Percentiles rank a stretch among this genome's conserved stretches.
Evolutionary conservation across 2,113 vertebrate genomes (phyloP).

Genomic region (Silurus asotus): DNA sequence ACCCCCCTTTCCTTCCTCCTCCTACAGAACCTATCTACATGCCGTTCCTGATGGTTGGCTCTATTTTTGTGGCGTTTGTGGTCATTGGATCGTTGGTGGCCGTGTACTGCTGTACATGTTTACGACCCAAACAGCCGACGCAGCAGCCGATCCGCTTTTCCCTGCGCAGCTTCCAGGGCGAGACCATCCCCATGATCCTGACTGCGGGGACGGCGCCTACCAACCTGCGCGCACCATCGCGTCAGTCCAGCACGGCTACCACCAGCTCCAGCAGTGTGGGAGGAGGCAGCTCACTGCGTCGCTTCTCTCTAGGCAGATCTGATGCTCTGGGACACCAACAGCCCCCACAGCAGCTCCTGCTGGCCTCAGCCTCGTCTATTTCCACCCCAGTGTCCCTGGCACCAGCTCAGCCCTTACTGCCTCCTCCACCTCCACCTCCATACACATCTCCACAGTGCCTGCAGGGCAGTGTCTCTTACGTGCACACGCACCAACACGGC

Average conservation of each 20-base stretch:
- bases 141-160: constrained; percentile 91
- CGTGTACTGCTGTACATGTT: constrained; percentile 94
- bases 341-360: constrained; percentile 46
- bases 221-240: constrained; percentile 83
- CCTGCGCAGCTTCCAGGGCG: constrained; percentile 88
- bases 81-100: constrained; percentile 92
- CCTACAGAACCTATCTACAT: constrained; percentile 89
- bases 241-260: constrained; percentile 91
- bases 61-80: constrained; percentile 95
- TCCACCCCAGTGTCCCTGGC: constrained; percentile 53
- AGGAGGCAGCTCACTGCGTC: constrained; percentile 78
- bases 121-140: constrained; percentile 89
- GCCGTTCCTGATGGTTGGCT: constrained; percentile 95
- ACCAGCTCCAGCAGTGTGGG: constrained; percentile 88
- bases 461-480: constrained; percentile 64
- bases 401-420: constrained; percentile 60
- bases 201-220: constrained; percentile 74
- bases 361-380: constrained; percentile 60
- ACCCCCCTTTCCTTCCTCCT: background rate
- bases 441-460: constrained; percentile 78
- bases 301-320: constrained; percentile 83
- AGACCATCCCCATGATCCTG: constrained; percentile 97
- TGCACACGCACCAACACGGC: constrained; percentile 55
- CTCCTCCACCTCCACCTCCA: constrained; percentile 77
- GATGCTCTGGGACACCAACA: constrained; percentile 69